Evolutionary conservation across 2,797 vertebrate genomes (phyloP), one percentile per base, ranked within the genome.

Genomic region (Dendrocincla fuliginosa): DNA sequence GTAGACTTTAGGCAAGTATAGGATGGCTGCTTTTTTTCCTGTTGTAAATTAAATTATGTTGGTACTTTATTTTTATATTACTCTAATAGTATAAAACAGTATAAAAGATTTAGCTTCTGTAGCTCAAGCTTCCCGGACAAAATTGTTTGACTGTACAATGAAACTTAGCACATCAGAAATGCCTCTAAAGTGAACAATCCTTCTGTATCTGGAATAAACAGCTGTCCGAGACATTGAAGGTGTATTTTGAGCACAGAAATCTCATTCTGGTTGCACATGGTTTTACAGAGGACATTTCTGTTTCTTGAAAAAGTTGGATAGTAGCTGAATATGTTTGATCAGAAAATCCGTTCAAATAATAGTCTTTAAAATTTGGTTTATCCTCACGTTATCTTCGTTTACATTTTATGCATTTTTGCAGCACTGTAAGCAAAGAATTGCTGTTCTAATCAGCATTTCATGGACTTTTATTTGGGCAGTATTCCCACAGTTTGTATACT

Each of bases 11-110:
- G 83, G 49, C 30, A 47, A 61, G 11, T 83, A 9, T 49, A 78
- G 35, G 16, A 46, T 2, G 3, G 55, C 89, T 94, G 71, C 32
- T 76, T 81, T 90, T 94, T 88, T 87, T 65, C n/a, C 32, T 78
- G 6, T 39, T 90, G 77, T 77, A 85, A 90, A 93, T 57, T 7
- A 71, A 90, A 65, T 85, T 78, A 41, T 60, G 16, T 52, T 90
- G 16, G 18, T 80, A 55, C 14, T 92, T 90, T 81, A 69, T 93
- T 90, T 91, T 82, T 77, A 23, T 37, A 49, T 63, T 69, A 59
- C 50, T 89, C 42, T 57, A 69, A 53, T 28, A 47, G 35, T 47
- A 52, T n/a, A 55, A 91, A 87, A 28, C n/a, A 68, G 50, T 55
- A 19, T 33, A 73, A 92, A 76, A 59, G 13, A 63, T 1, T 63